Conservation (phyloP, 2,888 invertebrate genomes). For the Pheosia gnoma region DNA sequence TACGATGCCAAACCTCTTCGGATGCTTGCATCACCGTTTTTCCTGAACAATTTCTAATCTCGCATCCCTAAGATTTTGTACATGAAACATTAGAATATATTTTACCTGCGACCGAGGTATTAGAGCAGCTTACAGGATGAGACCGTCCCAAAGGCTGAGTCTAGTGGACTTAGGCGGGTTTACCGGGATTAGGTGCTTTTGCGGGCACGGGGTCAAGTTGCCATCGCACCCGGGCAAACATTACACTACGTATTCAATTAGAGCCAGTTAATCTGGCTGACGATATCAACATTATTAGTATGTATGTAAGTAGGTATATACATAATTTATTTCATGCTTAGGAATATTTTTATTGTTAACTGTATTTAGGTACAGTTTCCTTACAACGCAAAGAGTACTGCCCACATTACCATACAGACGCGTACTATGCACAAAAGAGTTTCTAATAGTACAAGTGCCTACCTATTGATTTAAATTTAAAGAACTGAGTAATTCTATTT, state of each 20-base stretch:
- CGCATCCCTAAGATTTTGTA: neutral
- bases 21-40: neutral
- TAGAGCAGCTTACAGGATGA: conserved; percentile 1
- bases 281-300: neutral
- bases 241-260: conserved; percentile 2
- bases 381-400: no score
- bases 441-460: no score
- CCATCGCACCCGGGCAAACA: conserved; percentile 1
- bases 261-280: neutral
- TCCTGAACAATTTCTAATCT: neutral
- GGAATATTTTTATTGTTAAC: no score
- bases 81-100: conserved; percentile 1
- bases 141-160: neutral
- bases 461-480: no score
- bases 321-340: no score
- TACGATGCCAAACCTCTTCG: no score
- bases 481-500: no score
- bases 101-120: neutral
- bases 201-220: conserved; percentile 3
- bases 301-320: no score
- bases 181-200: conserved; percentile 3
- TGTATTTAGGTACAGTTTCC: no score
- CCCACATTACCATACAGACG: no score
- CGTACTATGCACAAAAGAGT: no score
- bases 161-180: conserved; percentile 3